These are phyloP conservation scores for Ailuropoda melanoleuca DNA, from an alignment of 2,113 vertebrate species.

Conservation along the genomic window DNA sequence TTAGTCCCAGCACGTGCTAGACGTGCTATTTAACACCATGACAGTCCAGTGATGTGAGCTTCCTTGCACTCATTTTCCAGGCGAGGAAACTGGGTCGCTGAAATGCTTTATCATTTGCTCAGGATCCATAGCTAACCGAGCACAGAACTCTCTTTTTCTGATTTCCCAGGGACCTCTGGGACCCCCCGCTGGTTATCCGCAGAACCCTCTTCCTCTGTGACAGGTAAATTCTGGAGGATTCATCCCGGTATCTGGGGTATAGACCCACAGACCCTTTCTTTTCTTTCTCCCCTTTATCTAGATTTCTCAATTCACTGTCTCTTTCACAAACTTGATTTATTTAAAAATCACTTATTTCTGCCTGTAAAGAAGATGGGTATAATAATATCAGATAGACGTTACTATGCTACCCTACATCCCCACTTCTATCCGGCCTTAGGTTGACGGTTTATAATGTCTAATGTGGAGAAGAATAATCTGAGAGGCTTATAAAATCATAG, in stretches of 20 bases:
- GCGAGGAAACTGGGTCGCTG: background rate
- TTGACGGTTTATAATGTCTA: background rate
- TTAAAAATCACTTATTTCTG: background rate
- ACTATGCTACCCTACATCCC: rapidly evolving
- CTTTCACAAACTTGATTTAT: background rate
- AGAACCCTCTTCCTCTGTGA: background rate
- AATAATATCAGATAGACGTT: background rate
- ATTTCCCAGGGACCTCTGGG: background rate
- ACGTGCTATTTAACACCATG: background rate
- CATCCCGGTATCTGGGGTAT: background rate
- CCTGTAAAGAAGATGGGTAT: too few species aligned
- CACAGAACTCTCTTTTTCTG: background rate
- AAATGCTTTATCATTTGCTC: background rate
- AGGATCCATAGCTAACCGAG: background rate
- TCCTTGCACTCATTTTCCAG: background rate
- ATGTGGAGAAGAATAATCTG: background rate
- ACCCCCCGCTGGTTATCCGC: background rate
- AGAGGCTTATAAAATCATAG: background rate
- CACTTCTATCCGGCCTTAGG: too few species aligned
- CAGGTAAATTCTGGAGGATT: background rate
- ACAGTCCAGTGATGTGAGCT: rapidly evolving
- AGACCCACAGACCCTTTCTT: rapidly evolving
- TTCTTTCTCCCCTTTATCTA: background rate
- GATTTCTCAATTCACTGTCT: background rate
- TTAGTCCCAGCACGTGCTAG: background rate